Base-by-base conservation (phyloP, 92 coral and sea anemone genomes). In the Parazoanthus darwini region DNA sequence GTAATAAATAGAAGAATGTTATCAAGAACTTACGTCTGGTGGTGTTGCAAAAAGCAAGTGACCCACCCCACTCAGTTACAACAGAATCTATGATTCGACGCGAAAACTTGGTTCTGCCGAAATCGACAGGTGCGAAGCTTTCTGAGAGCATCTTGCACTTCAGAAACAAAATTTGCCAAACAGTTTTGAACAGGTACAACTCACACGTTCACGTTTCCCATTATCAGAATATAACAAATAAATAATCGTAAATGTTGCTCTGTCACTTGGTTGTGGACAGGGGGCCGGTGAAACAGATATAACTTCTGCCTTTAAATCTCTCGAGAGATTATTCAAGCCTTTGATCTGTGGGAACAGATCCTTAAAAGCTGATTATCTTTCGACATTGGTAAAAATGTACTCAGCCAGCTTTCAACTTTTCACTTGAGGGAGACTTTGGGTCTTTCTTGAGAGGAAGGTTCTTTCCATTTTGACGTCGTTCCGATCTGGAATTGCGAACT, bases 341-440 rank as follows among this genome's bases (percentile, higher is more conserved):
- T 73, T 74, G 46, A 74, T 74, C 80, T 76, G 80, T 10, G 77
- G 42, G 23, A 35, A 67, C 44, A 42, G 87, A 37, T 50, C 8
- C 33, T 13, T 26, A 63, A 25, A 29, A 84, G 78, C 77, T 51
- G 46, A 29, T 22, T 15, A 72, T 18, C 25, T 15, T 1, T 36
- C 3, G 16, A n/a, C 66, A 68, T 68, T 56, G 66, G 22, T 8
- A 18, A 39, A 44, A 11, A 26, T 46, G 29, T 75, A 54, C 65
- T 73, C 63, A 86, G 13, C 94, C 94, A 70, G 94, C 88, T 42
- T 92, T 92, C 76, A 92, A 72, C 67, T 92, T 92, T 81, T 92
- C 92, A 74, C 67, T 65, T 26, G 88, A 90, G 9, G 90, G 33
- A 33, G 90, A 76, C 37, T 29, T 37, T n/a, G 65, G 74, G 18